A percentile compares a stretch with the other conserved stretches of the same genome.
These are phyloP conservation scores for Dimorphilus gyrociliatus DNA, from an alignment of 2,888 invertebrate species.

Conservation along the genomic window DNA sequence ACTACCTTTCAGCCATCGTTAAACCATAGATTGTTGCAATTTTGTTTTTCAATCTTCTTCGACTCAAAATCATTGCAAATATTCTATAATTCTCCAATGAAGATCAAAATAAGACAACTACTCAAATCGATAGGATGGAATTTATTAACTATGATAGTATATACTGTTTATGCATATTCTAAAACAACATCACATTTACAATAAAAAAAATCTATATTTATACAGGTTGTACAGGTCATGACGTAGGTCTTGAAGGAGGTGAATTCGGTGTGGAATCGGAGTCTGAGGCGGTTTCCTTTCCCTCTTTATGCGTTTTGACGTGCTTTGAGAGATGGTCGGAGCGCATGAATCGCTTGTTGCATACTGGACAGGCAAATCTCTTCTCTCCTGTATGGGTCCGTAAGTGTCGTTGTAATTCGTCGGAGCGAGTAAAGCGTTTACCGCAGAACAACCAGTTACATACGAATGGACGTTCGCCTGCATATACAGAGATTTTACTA, in stretches of 20 bases:
- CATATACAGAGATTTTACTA: no score
- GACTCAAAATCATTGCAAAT: no score
- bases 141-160: no score
- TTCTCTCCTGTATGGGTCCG: constrained; percentile 84
- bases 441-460: constrained; percentile 97
- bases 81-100: no score
- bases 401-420: constrained; percentile 86
- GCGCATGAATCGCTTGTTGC: constrained; percentile 79
- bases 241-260: neutral
- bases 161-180: no score
- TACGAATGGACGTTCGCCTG: constrained; percentile 88
- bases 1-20: no score
- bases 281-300: constrained; percentile 17
- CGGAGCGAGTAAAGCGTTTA: constrained; percentile 85
- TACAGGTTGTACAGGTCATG: constrained; percentile 1
- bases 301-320: constrained; percentile 56
- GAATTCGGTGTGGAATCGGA: constrained; percentile 14
- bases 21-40: no score
- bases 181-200: no score
- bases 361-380: constrained; percentile 67
- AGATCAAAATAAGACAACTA: no score
- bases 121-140: no score
- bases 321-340: constrained; percentile 90
- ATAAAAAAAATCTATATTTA: no score
- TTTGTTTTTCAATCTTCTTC: no score